These are phyloP conservation scores for Pygoscelis adeliae DNA, from an alignment of 2,113 vertebrate genomes.

Conservation along the genomic window DNA sequence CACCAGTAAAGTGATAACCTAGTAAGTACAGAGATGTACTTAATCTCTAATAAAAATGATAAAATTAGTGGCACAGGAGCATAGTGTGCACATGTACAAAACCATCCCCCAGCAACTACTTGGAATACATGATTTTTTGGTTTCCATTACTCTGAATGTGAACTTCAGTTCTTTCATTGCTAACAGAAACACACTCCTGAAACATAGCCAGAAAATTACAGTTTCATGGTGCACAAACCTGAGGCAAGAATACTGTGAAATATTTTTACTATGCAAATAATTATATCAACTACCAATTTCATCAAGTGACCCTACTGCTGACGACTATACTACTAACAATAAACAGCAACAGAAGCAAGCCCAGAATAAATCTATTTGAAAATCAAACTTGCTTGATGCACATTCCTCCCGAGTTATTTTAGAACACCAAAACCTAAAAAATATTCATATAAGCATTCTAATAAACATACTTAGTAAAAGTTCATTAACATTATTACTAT, in stretches of 20 bases:
- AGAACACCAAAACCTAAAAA: background rate
- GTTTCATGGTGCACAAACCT: slow-evolving; percentile 4
- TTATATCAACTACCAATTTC: background rate
- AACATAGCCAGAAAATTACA: slow-evolving; percentile 7
- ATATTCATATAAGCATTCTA: background rate
- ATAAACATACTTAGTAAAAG: background rate
- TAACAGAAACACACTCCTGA: slow-evolving; percentile 9
- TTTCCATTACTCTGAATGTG: background rate
- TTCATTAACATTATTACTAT: background rate
- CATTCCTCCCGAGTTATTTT: background rate
- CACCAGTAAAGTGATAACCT: background rate
- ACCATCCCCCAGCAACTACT: background rate
- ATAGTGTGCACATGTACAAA: background rate
- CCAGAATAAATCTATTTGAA: background rate
- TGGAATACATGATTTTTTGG: background rate
- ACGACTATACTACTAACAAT: background rate
- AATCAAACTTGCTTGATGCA: slow-evolving; percentile 4
- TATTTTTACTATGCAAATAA: slow-evolving; percentile 44
- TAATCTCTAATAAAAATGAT: background rate
- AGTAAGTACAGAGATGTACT: background rate
- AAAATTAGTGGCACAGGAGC: background rate
- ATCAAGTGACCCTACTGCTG: slow-evolving; percentile 2
- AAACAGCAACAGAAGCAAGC: slow-evolving; percentile 4
- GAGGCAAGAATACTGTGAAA: background rate
- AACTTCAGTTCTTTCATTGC: background rate